phyloP scores from a whole-genome alignment of 2,888 invertebrate genomes.

The Orthosia gothica region DNA sequence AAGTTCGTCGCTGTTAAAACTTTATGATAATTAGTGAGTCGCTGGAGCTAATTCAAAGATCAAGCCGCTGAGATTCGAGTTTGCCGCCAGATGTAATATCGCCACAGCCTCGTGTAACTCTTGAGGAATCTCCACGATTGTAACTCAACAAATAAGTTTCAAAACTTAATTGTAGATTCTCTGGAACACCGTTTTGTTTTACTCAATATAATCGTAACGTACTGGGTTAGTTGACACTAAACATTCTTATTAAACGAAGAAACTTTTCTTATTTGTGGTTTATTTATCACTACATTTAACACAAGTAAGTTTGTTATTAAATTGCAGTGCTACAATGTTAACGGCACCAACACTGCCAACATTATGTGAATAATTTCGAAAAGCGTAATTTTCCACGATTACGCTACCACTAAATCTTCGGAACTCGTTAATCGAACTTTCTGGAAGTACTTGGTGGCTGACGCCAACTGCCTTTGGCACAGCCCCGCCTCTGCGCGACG shows the following conservation, averaged over 20 bases:
- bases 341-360: constrained; percentile 6
- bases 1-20: constrained; percentile 82
- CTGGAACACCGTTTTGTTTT: constrained; percentile 58
- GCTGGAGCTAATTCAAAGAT: constrained; percentile 84
- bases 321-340: not conserved
- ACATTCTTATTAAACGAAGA: constrained; percentile 45
- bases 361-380: constrained; percentile 71
- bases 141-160: constrained; percentile 72
- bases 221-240: constrained; percentile 24
- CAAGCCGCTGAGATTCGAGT: constrained; percentile 77
- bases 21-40: constrained; percentile 86
- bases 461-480: constrained; percentile 89
- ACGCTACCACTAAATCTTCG: constrained; percentile 87
- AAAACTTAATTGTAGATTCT: constrained; percentile 69
- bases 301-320: constrained; percentile 6
- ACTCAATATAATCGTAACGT: constrained; percentile 54
- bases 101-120: constrained; percentile 60
- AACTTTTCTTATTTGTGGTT: constrained; percentile 47
- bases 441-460: constrained; percentile 85
- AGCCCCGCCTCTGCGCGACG: constrained; percentile 79
- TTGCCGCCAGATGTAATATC: constrained; percentile 73
- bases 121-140: constrained; percentile 58
- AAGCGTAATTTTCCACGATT: constrained; percentile 87
- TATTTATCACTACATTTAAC: constrained; percentile 8
- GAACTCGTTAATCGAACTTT: constrained; percentile 90